Base-by-base conservation (phyloP, 2,113 vertebrate genomes). In the Penelope pileata region DNA sequence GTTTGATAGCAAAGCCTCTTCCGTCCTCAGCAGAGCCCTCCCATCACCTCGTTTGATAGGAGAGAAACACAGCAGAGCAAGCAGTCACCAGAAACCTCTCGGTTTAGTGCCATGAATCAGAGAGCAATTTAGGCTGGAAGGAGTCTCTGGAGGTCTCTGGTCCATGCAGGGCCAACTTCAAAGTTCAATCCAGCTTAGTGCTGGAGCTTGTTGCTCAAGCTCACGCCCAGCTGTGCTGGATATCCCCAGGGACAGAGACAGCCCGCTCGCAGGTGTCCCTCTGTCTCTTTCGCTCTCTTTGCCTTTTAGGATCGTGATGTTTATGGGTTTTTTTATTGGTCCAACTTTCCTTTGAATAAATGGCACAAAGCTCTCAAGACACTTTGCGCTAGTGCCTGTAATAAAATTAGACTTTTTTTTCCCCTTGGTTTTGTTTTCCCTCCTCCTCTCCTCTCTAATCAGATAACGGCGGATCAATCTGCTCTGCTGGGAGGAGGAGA, bases 391-490 rank as follows among this genome's bases (percentile, higher is more conserved):
- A 84, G 68, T 94, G 94, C 82, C 79, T 92, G 89, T 97, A 96
- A 97, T 95, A 96, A 96, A 97, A 95, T 97, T 97, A 98, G 89
- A 38, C 75, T 51, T 58, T 50, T 94, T 54, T 72, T 77, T 72
- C 54, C 22, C n/a, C 53, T 73, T 1, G 27, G 74, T 95, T 95
- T 96, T 95, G 88, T 95, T 95, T 96, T 92, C 93, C 86, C 84
- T 96, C 75, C 63, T 94, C 87, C 88, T 94, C 87, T 85, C 79
- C 86, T 88, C 94, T 88, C 89, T 94, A 96, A 96, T 96, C 88
- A 97, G 98, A 98, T 98, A 97, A 97, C 83, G 27, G 79, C 66
- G 79, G 88, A 97, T 97, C 97, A 96, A 77, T 97, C 95, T 88
- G 75, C 94, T 90, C 94, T 96, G 91, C 88, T 17, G 15, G 90